Conservation (phyloP, 2,113 vertebrate genomes). For the Heptranchias perlo region DNA sequence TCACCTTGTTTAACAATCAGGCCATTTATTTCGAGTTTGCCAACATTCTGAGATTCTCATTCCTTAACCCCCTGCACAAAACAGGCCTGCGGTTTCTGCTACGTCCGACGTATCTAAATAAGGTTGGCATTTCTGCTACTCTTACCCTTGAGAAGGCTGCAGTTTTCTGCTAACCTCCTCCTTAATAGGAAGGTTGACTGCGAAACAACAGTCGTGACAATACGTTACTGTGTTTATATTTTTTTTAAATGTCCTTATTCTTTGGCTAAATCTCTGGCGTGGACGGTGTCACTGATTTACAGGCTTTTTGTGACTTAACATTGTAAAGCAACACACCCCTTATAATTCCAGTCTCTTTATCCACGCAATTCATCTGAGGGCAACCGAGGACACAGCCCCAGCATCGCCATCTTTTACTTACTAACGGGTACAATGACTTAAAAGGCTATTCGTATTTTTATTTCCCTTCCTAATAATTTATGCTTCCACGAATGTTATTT, state of each 20-base stretch:
- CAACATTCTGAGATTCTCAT: background rate
- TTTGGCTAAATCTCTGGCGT: background rate
- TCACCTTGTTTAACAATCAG: background rate
- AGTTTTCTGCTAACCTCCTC: background rate
- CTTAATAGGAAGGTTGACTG: background rate
- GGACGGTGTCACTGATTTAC: background rate
- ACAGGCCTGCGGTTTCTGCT: background rate
- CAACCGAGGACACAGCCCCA: background rate
- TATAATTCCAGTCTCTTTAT: background rate
- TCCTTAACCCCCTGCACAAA: background rate
- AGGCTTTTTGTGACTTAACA: background rate
- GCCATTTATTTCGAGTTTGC: background rate
- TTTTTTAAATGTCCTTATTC: background rate
- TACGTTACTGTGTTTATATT: too few relatives aligned
- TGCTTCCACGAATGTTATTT: background rate
- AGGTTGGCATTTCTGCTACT: background rate
- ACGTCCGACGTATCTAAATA: background rate
- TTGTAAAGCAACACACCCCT: background rate
- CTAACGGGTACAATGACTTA: background rate
- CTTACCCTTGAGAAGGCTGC: background rate
- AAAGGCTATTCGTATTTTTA: background rate
- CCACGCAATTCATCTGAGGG: background rate
- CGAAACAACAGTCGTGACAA: background rate
- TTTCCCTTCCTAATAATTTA: background rate
- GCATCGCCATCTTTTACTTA: constrained; percentile 19